These are phyloP conservation scores for Echinometra lucunter DNA, from an alignment of 53 echinoderm and acorn worm genomes.

Conservation along the genomic window DNA sequence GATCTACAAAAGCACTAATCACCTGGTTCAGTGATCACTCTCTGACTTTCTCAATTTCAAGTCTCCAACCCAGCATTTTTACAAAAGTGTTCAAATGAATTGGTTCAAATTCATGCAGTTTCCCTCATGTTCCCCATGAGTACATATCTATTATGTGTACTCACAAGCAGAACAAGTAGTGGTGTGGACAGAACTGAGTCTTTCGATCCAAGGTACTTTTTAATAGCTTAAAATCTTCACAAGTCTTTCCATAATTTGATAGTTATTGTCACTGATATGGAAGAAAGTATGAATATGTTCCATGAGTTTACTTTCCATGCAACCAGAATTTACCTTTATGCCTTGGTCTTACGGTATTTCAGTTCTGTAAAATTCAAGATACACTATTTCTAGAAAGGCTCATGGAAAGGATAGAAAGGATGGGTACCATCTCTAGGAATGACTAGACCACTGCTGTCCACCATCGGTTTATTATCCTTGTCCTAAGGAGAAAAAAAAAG, in stretches of 20 bases:
- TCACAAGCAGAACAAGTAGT: too few species aligned
- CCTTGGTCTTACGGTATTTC: not conserved
- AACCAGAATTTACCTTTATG: not conserved
- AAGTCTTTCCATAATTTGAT: not conserved
- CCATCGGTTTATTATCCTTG: slow-evolving; percentile 38
- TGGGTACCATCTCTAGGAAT: slow-evolving; percentile 46
- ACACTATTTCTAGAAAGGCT: slow-evolving; percentile 17
- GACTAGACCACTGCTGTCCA: slow-evolving; percentile 39
- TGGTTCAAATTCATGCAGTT: too few species aligned
- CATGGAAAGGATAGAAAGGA: slow-evolving; percentile 64
- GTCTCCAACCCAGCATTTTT: too few species aligned
- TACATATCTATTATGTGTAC: too few species aligned
- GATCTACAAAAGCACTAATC: too few species aligned
- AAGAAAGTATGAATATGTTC: not conserved
- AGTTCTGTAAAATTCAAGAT: not conserved
- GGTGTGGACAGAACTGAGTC: too few species aligned
- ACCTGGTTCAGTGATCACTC: too few species aligned
- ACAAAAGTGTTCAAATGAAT: too few species aligned
- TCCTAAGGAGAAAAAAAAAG: slow-evolving; percentile 24
- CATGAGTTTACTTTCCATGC: not conserved
- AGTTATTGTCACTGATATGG: not conserved
- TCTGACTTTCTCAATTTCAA: too few species aligned
- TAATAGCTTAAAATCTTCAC: not conserved
- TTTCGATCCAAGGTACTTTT: not conserved
- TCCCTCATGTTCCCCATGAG: too few species aligned